Evolutionary conservation across 2,888 invertebrate genomes (phyloP), one percentile per base, ranked within the genome.

Genomic region (Minunthozetes semirufus): DNA sequence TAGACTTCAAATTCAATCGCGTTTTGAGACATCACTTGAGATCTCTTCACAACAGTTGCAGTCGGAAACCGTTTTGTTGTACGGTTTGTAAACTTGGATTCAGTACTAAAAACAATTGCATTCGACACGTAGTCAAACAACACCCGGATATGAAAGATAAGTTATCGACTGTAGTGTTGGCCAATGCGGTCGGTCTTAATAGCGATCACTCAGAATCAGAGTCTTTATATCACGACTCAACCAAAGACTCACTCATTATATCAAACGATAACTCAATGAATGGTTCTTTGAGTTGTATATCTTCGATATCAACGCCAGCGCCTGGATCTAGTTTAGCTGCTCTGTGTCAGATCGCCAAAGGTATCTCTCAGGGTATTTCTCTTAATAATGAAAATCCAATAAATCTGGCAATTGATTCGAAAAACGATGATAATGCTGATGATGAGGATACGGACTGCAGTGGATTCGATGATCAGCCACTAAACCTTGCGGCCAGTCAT

Each of bases 401-500:
- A 2, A 70, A 70, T 70, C 27, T 48, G 72, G 53, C 42, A n/a
- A 15, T 25, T 1, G 56, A 56, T 38, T 48, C 22, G 3, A 50
- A 50, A 11, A 50, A 19, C 25, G 19, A 9, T 73, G 17, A 11
- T 13, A 25, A 11, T 19, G 27, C n/a, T 6, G 82, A 78, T 73
- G 85, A 85, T 75, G 85, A 86, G 74, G 86, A 86, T 76, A 86
- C 85, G 76, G 80, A 81, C 76, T 80, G 59, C 17, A 76, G 76
- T 66, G 73, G 76, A 29, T 63, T 56, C 5, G 78, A 79, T 27
- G 77, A 78, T 59, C 82, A 87, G 29, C 88, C 90, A 0, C 86
- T 91, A 74, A 91, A 92, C 82, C 72, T 79, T 22, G 76, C 77
- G 29, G 76, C 77, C 9, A 66, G 19, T 11, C 42, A 74, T 61